Base-by-base conservation (phyloP, 2,888 invertebrate genomes). In the Leptinotarsa tumamoca region DNA sequence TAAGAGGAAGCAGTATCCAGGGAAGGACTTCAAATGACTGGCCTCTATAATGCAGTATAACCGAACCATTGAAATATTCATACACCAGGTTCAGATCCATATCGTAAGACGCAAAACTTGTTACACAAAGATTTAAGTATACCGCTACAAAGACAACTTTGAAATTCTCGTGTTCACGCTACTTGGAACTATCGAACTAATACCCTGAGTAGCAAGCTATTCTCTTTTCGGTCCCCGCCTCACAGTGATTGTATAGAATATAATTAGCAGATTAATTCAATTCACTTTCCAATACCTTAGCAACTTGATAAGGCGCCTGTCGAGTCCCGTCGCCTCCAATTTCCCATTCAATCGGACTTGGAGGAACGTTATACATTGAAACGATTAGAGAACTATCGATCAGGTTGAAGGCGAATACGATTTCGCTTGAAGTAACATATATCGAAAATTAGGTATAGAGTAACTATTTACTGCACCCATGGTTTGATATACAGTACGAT, bases 181-280 rank as follows among this genome's bases (percentile, higher is more conserved):
- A 10, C 13, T 54, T 54, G 10, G 15, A 58, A 23, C 58, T 52
- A 52, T n/a, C 21, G 21, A 58, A 23, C 15, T 18, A 15, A 23
- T 58, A 58, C 58, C 58, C 4, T 14, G 21, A 58, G 10, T 27
- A 23, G 23, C 18, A 58, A 4, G 18, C 18, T 13, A 54, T 54
- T 5, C 58, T 14, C 58, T 58, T 21, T 58, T 23, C 15, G 14
- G 23, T 23, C 23, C 58, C 14, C 58, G 21, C 15, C 14, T 23
- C 23, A 33, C 69, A 17, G 56, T 69, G 56, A 69, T 56, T 69
- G 69, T 69, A 69, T 69, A 56, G 15, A 52, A 69, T 56, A 69
- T 69, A 69, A 69, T 69, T 69, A 69, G 56, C 54, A 56, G 43
- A 69, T 56, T 54, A 69, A 69, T 69, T 69, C 69, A 17, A 52